Conservation (phyloP, 1,140 invertebrate species). For the Drosophila trapezifrons region DNA sequence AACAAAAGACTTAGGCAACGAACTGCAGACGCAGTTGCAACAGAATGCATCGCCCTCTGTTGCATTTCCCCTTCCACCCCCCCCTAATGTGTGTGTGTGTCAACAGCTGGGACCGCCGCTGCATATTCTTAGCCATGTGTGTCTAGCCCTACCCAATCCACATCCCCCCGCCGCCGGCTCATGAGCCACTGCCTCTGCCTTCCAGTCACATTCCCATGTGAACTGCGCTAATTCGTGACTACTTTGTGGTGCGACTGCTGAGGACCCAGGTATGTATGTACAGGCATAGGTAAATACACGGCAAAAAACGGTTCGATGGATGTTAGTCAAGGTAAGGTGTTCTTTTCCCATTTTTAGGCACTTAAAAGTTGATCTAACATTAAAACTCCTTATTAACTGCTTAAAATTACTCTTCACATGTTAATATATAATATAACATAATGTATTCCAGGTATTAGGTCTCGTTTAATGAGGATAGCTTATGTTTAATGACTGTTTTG, state of each 20-base stretch:
- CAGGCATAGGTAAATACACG: slow-evolving; percentile 7
- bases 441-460: background rate
- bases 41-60: slow-evolving; percentile 66
- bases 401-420: no score
- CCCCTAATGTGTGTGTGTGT: slow-evolving; percentile 35
- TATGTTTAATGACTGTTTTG: background rate
- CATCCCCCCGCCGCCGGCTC: slow-evolving; percentile 1
- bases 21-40: slow-evolving; percentile 69
- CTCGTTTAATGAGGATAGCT: background rate
- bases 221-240: slow-evolving; percentile 80
- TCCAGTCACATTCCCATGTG: slow-evolving; percentile 40
- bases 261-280: slow-evolving; percentile 27
- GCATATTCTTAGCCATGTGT: slow-evolving; percentile 71
- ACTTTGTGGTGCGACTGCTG: slow-evolving; percentile 66
- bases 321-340: no score
- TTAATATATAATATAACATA: no score
- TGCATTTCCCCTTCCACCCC: slow-evolving; percentile 12
- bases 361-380: no score
- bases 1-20: slow-evolving; percentile 81
- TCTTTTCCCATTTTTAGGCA: background rate
- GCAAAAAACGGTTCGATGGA: background rate
- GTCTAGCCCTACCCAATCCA: slow-evolving; percentile 31
- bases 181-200: slow-evolving; percentile 1
- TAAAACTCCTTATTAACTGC: no score
- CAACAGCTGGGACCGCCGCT: slow-evolving; percentile 63